Percentiles rank a stretch among this genome's conserved stretches.
These are phyloP conservation scores for Julus scanicus DNA, from an alignment of 2,888 invertebrate species.

Conservation along the genomic window DNA sequence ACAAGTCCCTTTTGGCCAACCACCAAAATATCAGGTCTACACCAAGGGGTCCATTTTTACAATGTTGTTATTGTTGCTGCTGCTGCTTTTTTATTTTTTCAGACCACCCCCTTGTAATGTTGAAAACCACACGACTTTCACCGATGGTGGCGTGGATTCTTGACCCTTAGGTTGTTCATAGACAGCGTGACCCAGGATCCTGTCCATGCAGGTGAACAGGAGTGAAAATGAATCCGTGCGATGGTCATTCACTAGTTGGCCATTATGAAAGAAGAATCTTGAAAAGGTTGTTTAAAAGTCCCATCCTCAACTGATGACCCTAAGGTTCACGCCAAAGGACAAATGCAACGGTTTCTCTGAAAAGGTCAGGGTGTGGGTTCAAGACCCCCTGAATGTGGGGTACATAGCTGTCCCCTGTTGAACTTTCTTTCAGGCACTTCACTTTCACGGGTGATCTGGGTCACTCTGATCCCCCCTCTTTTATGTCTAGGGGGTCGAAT, in stretches of 20 bases:
- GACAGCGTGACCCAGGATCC: conserved; percentile 19
- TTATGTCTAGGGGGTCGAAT: not conserved
- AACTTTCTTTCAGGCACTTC: conserved; percentile 2
- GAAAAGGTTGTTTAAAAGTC: not conserved
- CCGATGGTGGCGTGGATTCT: not conserved
- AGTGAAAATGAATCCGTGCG: not conserved
- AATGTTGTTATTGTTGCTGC: not conserved
- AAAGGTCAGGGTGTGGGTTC: not conserved
- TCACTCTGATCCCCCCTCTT: not conserved
- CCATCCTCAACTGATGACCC: not conserved
- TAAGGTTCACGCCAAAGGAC: not conserved
- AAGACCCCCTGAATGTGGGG: not conserved
- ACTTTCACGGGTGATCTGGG: conserved; percentile 17
- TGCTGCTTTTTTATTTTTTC: not conserved
- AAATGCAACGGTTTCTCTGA: not conserved
- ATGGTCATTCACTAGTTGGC: not conserved
- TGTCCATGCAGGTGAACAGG: not conserved
- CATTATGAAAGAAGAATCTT: not conserved
- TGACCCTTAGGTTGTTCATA: conserved; percentile 3
- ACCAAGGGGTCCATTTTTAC: not conserved
- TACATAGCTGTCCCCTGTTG: not conserved
- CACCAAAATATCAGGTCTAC: not conserved
- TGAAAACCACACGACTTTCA: not conserved
- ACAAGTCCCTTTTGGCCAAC: not conserved
- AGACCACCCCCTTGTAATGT: too few relatives aligned